Base-by-base conservation (phyloP, 2,888 invertebrate species). In the Girardia tigrina region DNA sequence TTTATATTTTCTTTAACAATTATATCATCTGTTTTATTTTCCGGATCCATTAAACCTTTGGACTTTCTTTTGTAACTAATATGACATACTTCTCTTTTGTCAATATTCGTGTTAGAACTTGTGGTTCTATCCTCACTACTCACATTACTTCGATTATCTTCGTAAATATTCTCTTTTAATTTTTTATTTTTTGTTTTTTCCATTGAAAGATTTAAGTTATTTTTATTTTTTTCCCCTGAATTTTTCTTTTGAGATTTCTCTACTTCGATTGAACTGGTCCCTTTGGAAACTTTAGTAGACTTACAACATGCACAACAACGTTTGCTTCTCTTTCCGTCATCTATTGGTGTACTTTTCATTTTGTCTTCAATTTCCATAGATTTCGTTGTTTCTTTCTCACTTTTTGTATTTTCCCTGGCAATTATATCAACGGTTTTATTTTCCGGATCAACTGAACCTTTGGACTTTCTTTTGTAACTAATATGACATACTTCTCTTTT, bases 241-340 rank as follows among this genome's bases (percentile, higher is more conserved):
- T n/a, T n/a, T n/a, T n/a, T n/a, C n/a, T n/a, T n/a, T n/a, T n/a
- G n/a, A n/a, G n/a, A n/a, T n/a, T n/a, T n/a, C n/a, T n/a, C n/a
- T n/a, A n/a, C n/a, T n/a, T n/a, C n/a, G n/a, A n/a, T 16, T 56
- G n/a, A n/a, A 6, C 20, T 6, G 56, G 56, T 56, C 23, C 23
- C 56, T 56, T 56, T 56, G 4, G 56, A 20, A 2, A 56, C n/a
- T 56, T 56, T 56, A 20, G 56, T 56, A 20, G 56, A 56, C 4
- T n/a, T n/a, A 56, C 56, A n/a, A n/a, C n/a, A 56, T 56, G 20
- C 56, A 56, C 56, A 56, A 56, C 56, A 56, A n/a, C n/a, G n/a
- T n/a, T n/a, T n/a, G n/a, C n/a, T n/a, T n/a, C n/a, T n/a, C n/a
- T n/a, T n/a, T n/a, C n/a, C n/a, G n/a, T n/a, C n/a, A n/a, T n/a